Evolutionary conservation across 2,113 vertebrate genomes (phyloP), one percentile per base, ranked within the genome.

Genomic region (Sinocyclocheilus rhinocerous): DNA sequence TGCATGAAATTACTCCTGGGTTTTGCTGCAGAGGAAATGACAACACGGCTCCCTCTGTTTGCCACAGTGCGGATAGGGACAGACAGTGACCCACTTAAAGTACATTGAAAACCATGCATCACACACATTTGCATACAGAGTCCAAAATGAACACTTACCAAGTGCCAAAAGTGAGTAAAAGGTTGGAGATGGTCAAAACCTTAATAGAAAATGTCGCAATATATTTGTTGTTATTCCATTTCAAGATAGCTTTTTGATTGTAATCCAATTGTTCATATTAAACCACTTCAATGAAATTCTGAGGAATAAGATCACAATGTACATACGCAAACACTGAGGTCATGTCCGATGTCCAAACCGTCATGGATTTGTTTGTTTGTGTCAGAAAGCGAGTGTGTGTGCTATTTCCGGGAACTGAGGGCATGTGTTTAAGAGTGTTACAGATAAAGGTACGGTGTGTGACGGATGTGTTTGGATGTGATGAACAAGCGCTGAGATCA

Each of bases 21-120:
- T 22, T 70, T 39, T 55, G 81, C 83, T 76, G 83, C 52, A 59
- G 73, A 84, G 39, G 72, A 76, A 33, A 84, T 42, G 26, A 67
- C 42, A 50, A 67, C 84, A 67, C 18, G 4, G 29, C 75, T 78
- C 57, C 72, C 18, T 67, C 84, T 67, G 59, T 85, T 67, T 63
- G 20, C 59, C 61, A 50, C 29, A 39, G 36, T 45, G 33, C 16
- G 4, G n/a, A 63, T 39, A 84, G 45, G 76, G 50, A 76, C 70
- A 84, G 84, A 67, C 84, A 69, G 42, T 85, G 84, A 85, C 84
- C 84, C 84, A 85, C 75, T 85, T 76, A 67, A 65, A 67, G 57
- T 50, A 48, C 39, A 81, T 12, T 26, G 79, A 81, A 81, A 81
- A 81, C 6, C 57, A 26, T 5, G n/a, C 79, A 81, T 65, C 57